Evolutionary conservation across 2,888 invertebrate genomes (phyloP).

Genomic region (Sepiola atlantica): DNA sequence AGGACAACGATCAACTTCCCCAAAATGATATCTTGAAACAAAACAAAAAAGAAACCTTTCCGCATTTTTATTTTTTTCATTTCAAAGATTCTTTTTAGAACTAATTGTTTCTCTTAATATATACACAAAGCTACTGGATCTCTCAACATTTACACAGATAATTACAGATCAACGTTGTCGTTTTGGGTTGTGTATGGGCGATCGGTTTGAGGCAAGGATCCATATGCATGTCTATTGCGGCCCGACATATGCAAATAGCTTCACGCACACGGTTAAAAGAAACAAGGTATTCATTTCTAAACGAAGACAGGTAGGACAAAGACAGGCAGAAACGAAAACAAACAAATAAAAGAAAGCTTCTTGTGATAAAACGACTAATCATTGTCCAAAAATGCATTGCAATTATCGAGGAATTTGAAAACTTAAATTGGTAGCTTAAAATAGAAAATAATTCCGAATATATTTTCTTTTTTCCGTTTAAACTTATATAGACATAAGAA

Average conservation of each 20-base stretch:
- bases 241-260: background rate
- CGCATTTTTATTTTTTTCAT: background rate
- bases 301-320: background rate
- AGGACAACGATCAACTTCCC: background rate
- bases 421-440: no score
- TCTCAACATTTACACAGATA: background rate
- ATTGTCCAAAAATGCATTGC: no score
- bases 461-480: no score
- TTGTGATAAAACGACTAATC: no score
- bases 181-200: background rate
- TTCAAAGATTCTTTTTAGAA: background rate
- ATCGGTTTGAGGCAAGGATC: background rate
- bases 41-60: background rate
- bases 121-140: background rate
- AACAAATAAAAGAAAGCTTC: background rate
- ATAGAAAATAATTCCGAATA: no score
- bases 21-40: background rate
- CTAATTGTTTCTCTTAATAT: background rate
- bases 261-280: background rate
- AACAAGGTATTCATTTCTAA: background rate
- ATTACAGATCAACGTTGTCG: background rate
- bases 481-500: no score
- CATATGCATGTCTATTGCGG: no score
- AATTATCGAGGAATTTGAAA: no score
- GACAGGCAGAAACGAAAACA: background rate